Conservation (phyloP, 2,797 vertebrate genomes). For the Apodemus agrarius region DNA sequence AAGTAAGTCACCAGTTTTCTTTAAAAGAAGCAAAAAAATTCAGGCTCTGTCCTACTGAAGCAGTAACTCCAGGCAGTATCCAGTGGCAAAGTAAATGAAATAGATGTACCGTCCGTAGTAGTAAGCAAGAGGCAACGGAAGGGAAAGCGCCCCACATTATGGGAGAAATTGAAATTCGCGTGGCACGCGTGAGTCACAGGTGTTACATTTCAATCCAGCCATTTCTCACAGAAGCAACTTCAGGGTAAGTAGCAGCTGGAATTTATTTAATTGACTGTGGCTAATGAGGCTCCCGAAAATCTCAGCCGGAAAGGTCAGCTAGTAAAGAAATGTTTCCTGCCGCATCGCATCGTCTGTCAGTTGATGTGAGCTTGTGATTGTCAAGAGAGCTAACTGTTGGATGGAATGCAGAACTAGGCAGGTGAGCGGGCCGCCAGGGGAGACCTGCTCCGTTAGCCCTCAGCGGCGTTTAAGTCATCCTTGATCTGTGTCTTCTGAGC, state of each 20-base stretch:
- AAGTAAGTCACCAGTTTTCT: not conserved
- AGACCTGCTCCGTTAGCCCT: no score
- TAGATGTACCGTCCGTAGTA: not conserved
- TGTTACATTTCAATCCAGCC: conserved; percentile 66
- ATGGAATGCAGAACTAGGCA: not conserved
- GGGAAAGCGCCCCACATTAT: not conserved
- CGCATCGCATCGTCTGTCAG: conserved; percentile 58
- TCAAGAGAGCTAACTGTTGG: conserved; percentile 60
- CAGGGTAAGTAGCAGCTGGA: conserved; percentile 66
- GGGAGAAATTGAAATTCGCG: conserved; percentile 36
- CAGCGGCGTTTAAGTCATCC: conserved; percentile 42
- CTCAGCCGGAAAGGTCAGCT: conserved; percentile 73
- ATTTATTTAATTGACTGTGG: conserved; percentile 79
- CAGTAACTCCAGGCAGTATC: not conserved
- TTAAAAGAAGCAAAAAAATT: not conserved
- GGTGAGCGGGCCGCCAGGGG: not conserved
- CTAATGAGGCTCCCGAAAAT: conserved; percentile 74
- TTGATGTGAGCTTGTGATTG: conserved; percentile 62
- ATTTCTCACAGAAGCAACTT: conserved; percentile 60
- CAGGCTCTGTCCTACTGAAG: not conserved
- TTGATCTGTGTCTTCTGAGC: conserved; percentile 43
- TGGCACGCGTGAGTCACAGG: conserved; percentile 11
- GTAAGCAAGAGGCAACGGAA: not conserved
- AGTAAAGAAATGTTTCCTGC: conserved; percentile 71
- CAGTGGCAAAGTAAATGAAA: not conserved